A percentile compares a stretch with the other conserved stretches of the same genome.
Evolutionary conservation across 2,797 vertebrate genomes (phyloP).

Genomic region (Borostomias antarcticus): DNA sequence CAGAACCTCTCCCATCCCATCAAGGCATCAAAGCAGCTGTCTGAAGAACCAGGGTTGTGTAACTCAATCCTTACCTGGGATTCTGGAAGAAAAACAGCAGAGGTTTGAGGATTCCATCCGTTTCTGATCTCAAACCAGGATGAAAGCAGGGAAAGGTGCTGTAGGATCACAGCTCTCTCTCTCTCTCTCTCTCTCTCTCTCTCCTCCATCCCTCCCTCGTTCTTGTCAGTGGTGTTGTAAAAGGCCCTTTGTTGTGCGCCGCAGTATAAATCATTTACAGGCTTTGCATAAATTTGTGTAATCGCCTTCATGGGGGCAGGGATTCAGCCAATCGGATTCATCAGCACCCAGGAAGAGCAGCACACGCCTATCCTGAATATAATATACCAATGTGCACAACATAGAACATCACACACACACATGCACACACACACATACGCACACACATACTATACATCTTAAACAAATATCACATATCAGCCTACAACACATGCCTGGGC

Average conservation of each 20-base stretch:
- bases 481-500: not conserved
- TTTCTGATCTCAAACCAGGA: too few species aligned
- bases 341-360: slow-evolving; percentile 50
- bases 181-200: slow-evolving; percentile 2
- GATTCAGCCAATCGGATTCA: slow-evolving; percentile 62
- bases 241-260: slow-evolving; percentile 70
- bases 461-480: not conserved
- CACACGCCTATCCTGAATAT: slow-evolving; percentile 6
- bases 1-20: too few species aligned
- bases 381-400: not conserved
- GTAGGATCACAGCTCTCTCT: too few species aligned
- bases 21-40: too few species aligned
- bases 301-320: slow-evolving; percentile 70
- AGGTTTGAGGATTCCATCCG: too few species aligned
- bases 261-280: slow-evolving; percentile 78
- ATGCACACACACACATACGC: slow-evolving; percentile 6
- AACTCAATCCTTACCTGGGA: too few species aligned
- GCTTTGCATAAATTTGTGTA: slow-evolving; percentile 79
- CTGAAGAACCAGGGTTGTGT: too few species aligned
- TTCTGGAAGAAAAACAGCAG: too few species aligned
- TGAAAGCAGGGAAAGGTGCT: too few species aligned
- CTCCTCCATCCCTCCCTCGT: not conserved
- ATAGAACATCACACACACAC: not conserved
- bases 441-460: slow-evolving; percentile 23
- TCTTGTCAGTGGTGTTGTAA: slow-evolving; percentile 51